Conservation (phyloP, 2,888 invertebrate species). For the Nephrotoma guestfalica region DNA sequence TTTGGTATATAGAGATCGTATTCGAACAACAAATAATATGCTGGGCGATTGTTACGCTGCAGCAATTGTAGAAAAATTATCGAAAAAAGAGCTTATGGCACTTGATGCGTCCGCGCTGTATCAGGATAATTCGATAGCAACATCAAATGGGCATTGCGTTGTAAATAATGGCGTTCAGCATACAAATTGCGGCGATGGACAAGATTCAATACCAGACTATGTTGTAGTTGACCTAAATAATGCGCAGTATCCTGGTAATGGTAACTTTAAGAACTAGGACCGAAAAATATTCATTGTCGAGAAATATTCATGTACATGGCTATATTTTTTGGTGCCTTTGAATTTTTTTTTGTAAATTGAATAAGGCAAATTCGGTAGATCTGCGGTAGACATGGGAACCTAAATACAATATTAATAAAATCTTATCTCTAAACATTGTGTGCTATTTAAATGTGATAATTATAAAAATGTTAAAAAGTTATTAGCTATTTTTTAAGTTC, state of each 20-base stretch:
- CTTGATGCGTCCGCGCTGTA: conserved; percentile 48
- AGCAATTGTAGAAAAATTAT: conserved; percentile 69
- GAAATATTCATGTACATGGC: neutral
- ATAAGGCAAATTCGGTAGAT: neutral
- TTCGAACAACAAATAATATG: conserved; percentile 78
- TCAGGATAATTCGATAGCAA: conserved; percentile 34
- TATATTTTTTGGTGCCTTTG: neutral
- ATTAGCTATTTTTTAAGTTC: neutral
- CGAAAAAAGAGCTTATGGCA: conserved; percentile 66
- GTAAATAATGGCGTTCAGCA: conserved; percentile 30
- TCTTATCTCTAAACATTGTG: neutral
- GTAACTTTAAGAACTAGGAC: conserved; percentile 11
- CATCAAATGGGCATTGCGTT: conserved; percentile 36
- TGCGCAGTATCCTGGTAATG: conserved; percentile 15
- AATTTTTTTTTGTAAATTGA: neutral
- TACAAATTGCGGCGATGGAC: conserved; percentile 31
- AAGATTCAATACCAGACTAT: conserved; percentile 38
- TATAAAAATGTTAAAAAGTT: neutral
- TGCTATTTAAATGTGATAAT: neutral
- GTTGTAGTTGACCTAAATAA: conserved; percentile 41
- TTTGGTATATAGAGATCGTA: conserved; percentile 52
- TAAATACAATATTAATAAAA: neutral
- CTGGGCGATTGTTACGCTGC: conserved; percentile 78
- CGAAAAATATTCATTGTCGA: neutral
- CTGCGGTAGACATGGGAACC: neutral